A percentile compares a stretch with the other conserved stretches of the same genome.
These are phyloP conservation scores for Azemiops feae DNA, from an alignment of 2,113 vertebrate species.

Conservation along the genomic window DNA sequence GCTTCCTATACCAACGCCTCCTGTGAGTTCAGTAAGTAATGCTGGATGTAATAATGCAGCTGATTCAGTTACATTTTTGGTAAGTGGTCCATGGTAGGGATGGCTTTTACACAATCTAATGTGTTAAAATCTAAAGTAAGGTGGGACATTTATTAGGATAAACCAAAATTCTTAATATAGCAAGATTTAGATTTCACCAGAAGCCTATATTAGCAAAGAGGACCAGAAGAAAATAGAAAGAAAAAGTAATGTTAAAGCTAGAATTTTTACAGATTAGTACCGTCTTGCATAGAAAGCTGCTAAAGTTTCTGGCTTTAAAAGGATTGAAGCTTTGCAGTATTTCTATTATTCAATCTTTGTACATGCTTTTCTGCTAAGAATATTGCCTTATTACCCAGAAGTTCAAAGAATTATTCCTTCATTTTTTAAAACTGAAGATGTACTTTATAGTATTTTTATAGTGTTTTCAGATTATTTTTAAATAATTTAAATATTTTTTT, in stretches of 20 bases:
- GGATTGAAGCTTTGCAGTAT: not conserved
- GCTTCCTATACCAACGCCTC: conserved; percentile 88
- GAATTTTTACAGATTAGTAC: not conserved
- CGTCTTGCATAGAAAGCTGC: not conserved
- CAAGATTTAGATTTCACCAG: not conserved
- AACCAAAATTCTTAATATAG: not conserved
- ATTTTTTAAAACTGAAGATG: not conserved
- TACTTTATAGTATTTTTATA: not conserved
- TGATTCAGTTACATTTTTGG: not conserved
- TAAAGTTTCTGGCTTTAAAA: not conserved
- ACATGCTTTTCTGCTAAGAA: not conserved
- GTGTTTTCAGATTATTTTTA: not conserved
- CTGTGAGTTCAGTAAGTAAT: conserved; percentile 68
- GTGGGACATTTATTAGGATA: not conserved
- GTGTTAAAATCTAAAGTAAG: not conserved
- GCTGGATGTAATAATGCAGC: not conserved
- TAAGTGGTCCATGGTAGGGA: not conserved
- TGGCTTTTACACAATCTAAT: not conserved
- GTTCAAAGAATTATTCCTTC: not conserved
- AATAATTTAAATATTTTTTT: not conserved
- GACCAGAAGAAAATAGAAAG: not conserved
- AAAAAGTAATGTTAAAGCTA: not conserved
- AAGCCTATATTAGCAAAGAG: not conserved
- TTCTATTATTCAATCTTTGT: not conserved
- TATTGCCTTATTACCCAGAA: not conserved